phyloP scores from a whole-genome alignment of 2,888 invertebrate genomes.

The Rhorus exstirpatorius region DNA sequence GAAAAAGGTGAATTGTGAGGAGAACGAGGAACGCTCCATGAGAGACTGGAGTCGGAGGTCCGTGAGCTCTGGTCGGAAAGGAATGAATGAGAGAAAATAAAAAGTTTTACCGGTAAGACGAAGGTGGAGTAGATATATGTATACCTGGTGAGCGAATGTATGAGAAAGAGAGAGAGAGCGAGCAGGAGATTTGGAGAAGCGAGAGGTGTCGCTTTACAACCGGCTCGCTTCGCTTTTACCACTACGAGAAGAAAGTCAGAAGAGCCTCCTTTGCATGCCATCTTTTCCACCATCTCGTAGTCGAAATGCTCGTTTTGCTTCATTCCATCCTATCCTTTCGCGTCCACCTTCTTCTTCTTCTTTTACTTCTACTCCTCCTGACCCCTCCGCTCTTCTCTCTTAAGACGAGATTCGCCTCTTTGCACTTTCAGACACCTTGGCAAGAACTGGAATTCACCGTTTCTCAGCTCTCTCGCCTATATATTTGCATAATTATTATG shows the following conservation, averaged over 20 bases:
- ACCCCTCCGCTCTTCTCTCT: not conserved
- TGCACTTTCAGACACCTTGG: slow-evolving; percentile 56
- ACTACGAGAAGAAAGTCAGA: slow-evolving; percentile 75
- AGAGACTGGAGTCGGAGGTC: slow-evolving; percentile 61
- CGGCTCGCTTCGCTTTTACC: slow-evolving; percentile 84
- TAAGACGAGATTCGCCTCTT: slow-evolving; percentile 54
- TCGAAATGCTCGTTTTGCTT: slow-evolving; percentile 81
- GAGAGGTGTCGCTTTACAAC: slow-evolving; percentile 86
- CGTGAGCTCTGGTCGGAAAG: slow-evolving; percentile 60
- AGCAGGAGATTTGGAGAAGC: slow-evolving; percentile 81
- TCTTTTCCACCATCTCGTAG: slow-evolving; percentile 85
- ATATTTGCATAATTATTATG: slow-evolving; percentile 85
- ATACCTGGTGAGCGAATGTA: slow-evolving; percentile 46
- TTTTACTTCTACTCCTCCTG: slow-evolving; percentile 46
- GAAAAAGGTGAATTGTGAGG: slow-evolving; percentile 26
- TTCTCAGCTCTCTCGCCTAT: slow-evolving; percentile 65
- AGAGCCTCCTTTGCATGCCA: slow-evolving; percentile 85
- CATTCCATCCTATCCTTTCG: slow-evolving; percentile 76
- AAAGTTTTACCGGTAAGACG: slow-evolving; percentile 67
- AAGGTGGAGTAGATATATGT: slow-evolving; percentile 57
- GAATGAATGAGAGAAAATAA: slow-evolving; percentile 71
- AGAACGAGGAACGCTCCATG: slow-evolving; percentile 51
- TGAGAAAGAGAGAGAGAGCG: slow-evolving; percentile 71
- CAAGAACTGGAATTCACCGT: slow-evolving; percentile 64
- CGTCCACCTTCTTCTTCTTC: slow-evolving; percentile 66